A percentile compares a stretch with the other conserved stretches of the same genome.
These are phyloP conservation scores for Strongylocentrotus purpuratus DNA, from an alignment of 35 echinoderm and acorn worm genomes.

Conservation along the genomic window DNA sequence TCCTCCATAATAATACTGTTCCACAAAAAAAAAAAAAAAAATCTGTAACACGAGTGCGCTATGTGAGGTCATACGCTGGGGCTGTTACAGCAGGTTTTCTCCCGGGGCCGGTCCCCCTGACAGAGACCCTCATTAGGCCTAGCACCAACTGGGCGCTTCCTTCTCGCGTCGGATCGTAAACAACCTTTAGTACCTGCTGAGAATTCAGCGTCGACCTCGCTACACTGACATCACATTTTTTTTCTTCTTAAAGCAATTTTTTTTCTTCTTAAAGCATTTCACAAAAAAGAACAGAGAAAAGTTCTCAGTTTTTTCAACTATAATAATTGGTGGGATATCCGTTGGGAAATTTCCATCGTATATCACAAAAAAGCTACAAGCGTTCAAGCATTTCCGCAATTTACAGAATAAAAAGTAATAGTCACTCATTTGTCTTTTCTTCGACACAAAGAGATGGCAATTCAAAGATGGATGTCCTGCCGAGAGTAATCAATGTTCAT, in stretches of 20 bases:
- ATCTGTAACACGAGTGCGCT: conserved; percentile 6
- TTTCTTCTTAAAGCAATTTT: too few species aligned
- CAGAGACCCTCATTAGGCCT: conserved; percentile 33
- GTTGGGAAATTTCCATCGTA: neutral
- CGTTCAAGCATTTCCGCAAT: neutral
- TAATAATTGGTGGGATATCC: neutral
- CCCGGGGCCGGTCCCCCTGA: conserved; percentile 30
- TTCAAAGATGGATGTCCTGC: neutral
- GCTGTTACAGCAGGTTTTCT: neutral
- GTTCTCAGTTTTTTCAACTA: neutral
- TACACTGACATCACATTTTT: conserved; percentile 16
- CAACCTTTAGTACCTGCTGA: conserved; percentile 47
- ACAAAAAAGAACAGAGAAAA: neutral
- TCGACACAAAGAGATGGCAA: neutral
- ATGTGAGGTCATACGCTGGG: neutral
- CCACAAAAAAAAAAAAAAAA: neutral
- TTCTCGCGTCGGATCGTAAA: conserved; percentile 21
- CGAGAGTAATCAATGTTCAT: neutral
- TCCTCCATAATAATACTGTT: neutral
- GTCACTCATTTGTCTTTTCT: neutral
- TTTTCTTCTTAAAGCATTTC: neutral
- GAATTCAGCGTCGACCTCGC: neutral
- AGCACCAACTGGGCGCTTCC: conserved; percentile 55
- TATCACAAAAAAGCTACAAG: neutral
- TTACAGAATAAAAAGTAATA: neutral